Conservation (phyloP, 1,140 invertebrate species). For the Schlechtendalia chinensis region DNA sequence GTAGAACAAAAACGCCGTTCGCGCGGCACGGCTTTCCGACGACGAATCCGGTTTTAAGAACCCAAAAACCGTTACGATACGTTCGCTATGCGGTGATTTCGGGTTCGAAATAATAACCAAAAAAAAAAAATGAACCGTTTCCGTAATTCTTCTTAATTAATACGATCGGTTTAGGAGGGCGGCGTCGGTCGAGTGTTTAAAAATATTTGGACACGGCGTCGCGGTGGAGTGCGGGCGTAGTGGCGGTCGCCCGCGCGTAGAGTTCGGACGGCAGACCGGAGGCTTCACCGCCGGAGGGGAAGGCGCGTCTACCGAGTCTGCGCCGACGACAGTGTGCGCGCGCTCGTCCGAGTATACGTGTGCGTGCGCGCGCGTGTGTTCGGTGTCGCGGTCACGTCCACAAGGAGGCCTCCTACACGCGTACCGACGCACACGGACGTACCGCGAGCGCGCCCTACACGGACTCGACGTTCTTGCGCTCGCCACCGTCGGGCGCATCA, state of each 20-base stretch:
- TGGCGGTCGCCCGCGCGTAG: neutral
- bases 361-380: neutral
- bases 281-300: neutral
- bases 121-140: no score
- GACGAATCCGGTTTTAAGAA: no score
- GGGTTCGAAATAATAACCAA: no score
- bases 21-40: no score
- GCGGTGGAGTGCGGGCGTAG: neutral
- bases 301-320: neutral
- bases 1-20: no score
- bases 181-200: neutral
- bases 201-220: neutral
- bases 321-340: neutral
- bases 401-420: neutral
- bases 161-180: no score
- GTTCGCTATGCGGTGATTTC: no score
- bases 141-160: no score
- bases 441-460: neutral
- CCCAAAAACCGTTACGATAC: no score
- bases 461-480: neutral
- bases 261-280: neutral
- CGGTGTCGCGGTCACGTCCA: constrained; percentile 44
- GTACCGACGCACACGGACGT: neutral
- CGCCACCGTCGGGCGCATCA: neutral
- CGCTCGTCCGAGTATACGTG: neutral